phyloP scores from a whole-genome alignment of 2,113 vertebrate species.

The Oncorhynchus masou region DNA sequence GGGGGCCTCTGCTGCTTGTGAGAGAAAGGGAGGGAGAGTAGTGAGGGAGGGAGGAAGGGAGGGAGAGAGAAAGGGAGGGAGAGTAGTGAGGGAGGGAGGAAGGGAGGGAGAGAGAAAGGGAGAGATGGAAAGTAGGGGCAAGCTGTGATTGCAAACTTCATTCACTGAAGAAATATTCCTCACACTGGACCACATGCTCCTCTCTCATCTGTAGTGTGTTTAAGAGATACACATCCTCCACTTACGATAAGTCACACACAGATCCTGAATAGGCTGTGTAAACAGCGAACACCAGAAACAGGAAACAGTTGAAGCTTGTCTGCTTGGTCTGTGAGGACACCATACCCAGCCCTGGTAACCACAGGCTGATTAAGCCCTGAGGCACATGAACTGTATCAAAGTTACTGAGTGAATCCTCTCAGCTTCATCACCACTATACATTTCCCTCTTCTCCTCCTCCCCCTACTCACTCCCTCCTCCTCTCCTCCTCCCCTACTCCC shows the following conservation, averaged over 20 bases:
- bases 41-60: not conserved
- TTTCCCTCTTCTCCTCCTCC: not conserved
- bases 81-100: constrained; percentile 3
- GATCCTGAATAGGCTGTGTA: constrained; percentile 17
- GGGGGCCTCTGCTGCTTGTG: constrained; percentile 40
- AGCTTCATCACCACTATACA: constrained; percentile 53
- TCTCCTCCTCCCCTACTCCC: not conserved
- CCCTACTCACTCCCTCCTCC: no score
- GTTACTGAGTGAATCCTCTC: constrained; percentile 60
- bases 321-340: constrained; percentile 14
- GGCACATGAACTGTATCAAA: constrained; percentile 65
- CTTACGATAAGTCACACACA: not conserved
- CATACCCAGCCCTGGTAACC: constrained; percentile 20
- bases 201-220: not conserved
- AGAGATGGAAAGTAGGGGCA: not conserved
- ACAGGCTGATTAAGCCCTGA: constrained; percentile 44
- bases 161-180: constrained; percentile 55
- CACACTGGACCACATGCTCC: not conserved
- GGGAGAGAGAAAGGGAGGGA: not conserved
- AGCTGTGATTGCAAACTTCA: constrained; percentile 70
- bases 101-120: not conserved
- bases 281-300: constrained; percentile 44
- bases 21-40: constrained; percentile 4
- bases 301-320: constrained; percentile 62
- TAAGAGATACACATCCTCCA: constrained; percentile 1